Conservation (phyloP, 1,140 invertebrate genomes). For the Tetranychus cinnabarinus region DNA sequence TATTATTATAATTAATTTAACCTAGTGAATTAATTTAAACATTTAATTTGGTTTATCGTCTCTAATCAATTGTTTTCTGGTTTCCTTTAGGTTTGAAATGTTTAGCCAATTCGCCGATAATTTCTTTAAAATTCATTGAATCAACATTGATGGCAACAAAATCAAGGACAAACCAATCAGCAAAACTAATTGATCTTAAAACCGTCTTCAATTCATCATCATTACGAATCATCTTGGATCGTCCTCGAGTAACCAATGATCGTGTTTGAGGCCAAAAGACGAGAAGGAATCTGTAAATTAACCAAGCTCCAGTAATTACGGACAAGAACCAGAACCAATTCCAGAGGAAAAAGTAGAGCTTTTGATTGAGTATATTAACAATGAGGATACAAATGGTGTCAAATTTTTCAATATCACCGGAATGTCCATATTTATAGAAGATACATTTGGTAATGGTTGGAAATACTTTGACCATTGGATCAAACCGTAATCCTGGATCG, state of each 20-base stretch:
- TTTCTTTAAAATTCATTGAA: too few relatives aligned
- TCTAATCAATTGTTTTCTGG: too few relatives aligned
- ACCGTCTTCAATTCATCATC: not conserved
- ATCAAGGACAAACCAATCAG: too few relatives aligned
- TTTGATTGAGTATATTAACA: conserved; percentile 51
- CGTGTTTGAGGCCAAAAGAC: conserved; percentile 29
- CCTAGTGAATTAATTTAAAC: too few relatives aligned
- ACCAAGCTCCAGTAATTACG: conserved; percentile 39
- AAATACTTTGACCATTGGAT: conserved; percentile 42
- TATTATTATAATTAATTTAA: too few relatives aligned
- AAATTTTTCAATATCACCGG: conserved; percentile 36
- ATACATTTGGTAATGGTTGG: conserved; percentile 70
- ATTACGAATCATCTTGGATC: not conserved
- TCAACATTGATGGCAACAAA: too few relatives aligned
- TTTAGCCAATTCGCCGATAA: too few relatives aligned
- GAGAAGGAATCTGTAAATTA: conserved; percentile 48
- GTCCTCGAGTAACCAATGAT: not conserved
- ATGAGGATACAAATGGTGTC: conserved; percentile 36
- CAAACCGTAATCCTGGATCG: conserved; percentile 4
- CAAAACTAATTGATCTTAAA: too few relatives aligned
- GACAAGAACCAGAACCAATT: conserved; percentile 21
- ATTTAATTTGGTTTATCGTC: too few relatives aligned
- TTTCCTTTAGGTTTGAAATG: too few relatives aligned
- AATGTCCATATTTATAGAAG: conserved; percentile 60
- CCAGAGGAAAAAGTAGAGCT: conserved; percentile 51